Conservation (phyloP, 2,797 vertebrate genomes). For the Vespertilio murinus region DNA sequence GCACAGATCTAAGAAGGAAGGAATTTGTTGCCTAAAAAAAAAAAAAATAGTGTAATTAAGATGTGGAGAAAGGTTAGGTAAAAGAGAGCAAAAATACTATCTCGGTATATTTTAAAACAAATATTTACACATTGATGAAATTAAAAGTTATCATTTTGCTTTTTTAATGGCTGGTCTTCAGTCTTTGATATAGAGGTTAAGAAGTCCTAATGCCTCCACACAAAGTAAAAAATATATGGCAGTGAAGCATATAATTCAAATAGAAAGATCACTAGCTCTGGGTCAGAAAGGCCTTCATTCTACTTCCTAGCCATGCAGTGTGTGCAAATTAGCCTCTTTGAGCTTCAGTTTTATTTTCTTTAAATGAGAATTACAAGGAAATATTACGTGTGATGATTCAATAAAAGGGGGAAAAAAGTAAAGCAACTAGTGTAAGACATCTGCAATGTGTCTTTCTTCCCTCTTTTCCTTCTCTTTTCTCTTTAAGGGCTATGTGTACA, state of each 20-base stretch:
- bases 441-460: not conserved
- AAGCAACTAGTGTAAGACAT: not conserved
- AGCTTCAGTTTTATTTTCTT: not conserved
- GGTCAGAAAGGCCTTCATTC: not conserved
- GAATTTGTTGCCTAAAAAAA: conserved; percentile 67
- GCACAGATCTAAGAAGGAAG: conserved; percentile 54
- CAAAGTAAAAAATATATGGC: not conserved
- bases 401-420: not conserved
- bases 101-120: conserved; percentile 41
- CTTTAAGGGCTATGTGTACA: not conserved
- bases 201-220: not conserved
- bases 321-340: not conserved
- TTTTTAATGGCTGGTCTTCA: conserved; percentile 10
- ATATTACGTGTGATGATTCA: not conserved
- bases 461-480: not conserved
- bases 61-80: conserved; percentile 44
- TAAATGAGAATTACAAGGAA: not conserved
- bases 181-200: not conserved
- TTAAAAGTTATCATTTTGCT: conserved; percentile 24
- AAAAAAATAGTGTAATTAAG: conserved; percentile 51
- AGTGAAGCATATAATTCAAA: conserved; percentile 16
- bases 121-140: conserved; percentile 42
- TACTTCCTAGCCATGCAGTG: not conserved
- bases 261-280: not conserved
- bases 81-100: not conserved